Percentiles rank a stretch among this genome's conserved stretches.
Evolutionary conservation across 1,140 invertebrate species (phyloP).

Genomic region (Leptopilina boulardi): DNA sequence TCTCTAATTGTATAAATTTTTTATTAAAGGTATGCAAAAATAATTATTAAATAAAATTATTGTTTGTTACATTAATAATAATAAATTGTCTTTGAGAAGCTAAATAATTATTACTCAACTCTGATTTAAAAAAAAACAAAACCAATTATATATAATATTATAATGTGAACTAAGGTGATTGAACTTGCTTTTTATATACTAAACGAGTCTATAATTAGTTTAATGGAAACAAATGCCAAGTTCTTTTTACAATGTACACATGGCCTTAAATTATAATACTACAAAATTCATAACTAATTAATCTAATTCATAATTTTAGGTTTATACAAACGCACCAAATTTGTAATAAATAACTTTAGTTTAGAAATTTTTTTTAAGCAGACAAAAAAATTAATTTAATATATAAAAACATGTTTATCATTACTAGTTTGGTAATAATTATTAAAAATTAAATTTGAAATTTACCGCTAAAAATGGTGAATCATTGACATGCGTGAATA

Average conservation of each 20-base stretch:
- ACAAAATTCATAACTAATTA: not conserved
- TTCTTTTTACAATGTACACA: not conserved
- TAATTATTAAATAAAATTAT: too few relatives aligned
- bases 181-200: slow-evolving; percentile 19
- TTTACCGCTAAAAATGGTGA: not conserved
- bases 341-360: too few relatives aligned
- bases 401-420: too few relatives aligned
- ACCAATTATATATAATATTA: not conserved
- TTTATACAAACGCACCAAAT: too few relatives aligned
- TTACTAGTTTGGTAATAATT: too few relatives aligned
- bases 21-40: not conserved
- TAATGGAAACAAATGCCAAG: not conserved
- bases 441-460: slow-evolving; percentile 1
- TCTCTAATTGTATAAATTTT: too few relatives aligned
- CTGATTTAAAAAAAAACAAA: not conserved
- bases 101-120: not conserved
- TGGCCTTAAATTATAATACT: too few relatives aligned
- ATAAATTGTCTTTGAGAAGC: not conserved
- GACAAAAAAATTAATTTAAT: too few relatives aligned
- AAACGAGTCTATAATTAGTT: not conserved
- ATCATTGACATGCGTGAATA: not conserved
- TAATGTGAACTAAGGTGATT: slow-evolving; percentile 9
- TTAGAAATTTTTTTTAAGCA: too few relatives aligned
- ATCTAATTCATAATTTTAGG: not conserved
- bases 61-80: too few relatives aligned